Conservation (phyloP, 2,888 invertebrate genomes). For the Pomacea canaliculata region DNA sequence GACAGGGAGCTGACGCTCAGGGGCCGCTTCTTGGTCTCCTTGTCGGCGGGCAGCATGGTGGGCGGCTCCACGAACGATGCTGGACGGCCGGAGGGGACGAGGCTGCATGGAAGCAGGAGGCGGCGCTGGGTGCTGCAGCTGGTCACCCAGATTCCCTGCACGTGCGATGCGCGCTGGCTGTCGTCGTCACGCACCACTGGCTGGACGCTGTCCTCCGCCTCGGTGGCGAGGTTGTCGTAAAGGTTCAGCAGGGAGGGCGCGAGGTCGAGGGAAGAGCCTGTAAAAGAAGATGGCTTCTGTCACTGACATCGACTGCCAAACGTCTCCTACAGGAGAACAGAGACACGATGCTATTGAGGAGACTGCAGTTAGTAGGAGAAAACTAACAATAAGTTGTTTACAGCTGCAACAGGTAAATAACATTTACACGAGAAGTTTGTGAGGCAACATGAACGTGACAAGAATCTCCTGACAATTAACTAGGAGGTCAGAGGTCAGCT, state of each 20-base stretch:
- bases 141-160: slow-evolving; percentile 22
- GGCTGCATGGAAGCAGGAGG: background rate
- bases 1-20: slow-evolving; percentile 69
- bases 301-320: too few species aligned
- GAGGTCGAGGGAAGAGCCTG: slow-evolving; percentile 61
- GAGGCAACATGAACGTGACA: too few species aligned
- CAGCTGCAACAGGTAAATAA: background rate
- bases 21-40: slow-evolving; percentile 58
- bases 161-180: background rate
- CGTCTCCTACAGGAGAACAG: too few species aligned
- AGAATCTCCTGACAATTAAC: too few species aligned
- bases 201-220: background rate
- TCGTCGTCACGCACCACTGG: background rate
- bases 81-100: slow-evolving; percentile 9
- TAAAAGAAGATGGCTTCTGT: slow-evolving; percentile 20
- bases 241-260: slow-evolving; percentile 57
- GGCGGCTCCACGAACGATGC: slow-evolving; percentile 29
- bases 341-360: too few species aligned
- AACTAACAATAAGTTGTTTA: background rate
- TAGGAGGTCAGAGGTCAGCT: too few species aligned
- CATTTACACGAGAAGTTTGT: too few species aligned
- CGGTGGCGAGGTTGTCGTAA: slow-evolving; percentile 55
- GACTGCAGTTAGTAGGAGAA: too few species aligned
- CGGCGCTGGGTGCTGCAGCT: slow-evolving; percentile 10
- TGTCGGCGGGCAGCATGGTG: background rate